Percentiles rank a stretch among this genome's conserved stretches.
Evolutionary conservation across 2,888 invertebrate genomes (phyloP).

Genomic region (Petrophora chlorosata): DNA sequence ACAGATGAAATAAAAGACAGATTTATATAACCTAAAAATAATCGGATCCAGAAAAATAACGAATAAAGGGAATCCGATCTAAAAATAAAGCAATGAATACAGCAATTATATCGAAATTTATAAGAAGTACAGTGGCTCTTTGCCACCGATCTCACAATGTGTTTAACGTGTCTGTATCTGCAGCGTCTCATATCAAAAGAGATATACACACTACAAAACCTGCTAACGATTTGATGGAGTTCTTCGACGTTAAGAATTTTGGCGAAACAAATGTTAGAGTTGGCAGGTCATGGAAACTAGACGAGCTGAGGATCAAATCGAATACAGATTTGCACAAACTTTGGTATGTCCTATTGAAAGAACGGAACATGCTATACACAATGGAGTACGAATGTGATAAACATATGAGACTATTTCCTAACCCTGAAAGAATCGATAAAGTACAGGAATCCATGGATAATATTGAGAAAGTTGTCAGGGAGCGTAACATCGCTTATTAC

Average conservation of each 20-base stretch:
- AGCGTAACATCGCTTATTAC: slow-evolving; percentile 95
- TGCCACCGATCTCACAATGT: slow-evolving; percentile 50
- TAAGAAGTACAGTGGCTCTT: slow-evolving; percentile 43
- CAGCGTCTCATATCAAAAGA: slow-evolving; percentile 37
- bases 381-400: slow-evolving; percentile 94
- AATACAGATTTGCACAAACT: slow-evolving; percentile 98
- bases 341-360: slow-evolving; percentile 96
- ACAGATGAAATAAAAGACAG: too few species aligned
- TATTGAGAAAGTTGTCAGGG: slow-evolving; percentile 94
- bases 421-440: slow-evolving; percentile 96
- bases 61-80: too few species aligned
- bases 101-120: slow-evolving; percentile 41
- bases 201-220: slow-evolving; percentile 66
- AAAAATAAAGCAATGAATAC: slow-evolving; percentile 43
- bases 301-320: slow-evolving; percentile 97
- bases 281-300: slow-evolving; percentile 94
- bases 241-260: slow-evolving; percentile 96
- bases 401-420: slow-evolving; percentile 89
- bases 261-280: slow-evolving; percentile 88
- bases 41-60: too few species aligned
- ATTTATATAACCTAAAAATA: too few species aligned
- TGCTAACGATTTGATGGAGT: slow-evolving; percentile 88
- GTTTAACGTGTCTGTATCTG: slow-evolving; percentile 36
- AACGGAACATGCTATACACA: slow-evolving; percentile 97
- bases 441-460: slow-evolving; percentile 97